Conservation (phyloP, 2,113 vertebrate genomes). For the Gymnocephalus cernua region DNA sequence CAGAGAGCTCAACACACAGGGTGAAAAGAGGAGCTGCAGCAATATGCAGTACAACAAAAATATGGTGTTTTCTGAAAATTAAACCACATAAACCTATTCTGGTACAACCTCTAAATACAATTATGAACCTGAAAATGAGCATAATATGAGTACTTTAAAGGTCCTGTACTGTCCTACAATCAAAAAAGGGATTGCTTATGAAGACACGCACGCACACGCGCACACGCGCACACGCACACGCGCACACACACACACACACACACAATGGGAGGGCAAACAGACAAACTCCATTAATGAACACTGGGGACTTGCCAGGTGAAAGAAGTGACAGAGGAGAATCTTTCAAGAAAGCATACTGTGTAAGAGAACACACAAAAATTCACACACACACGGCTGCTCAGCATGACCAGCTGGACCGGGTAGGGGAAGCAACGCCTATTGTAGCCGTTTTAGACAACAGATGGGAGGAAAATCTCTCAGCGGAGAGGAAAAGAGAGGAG, state of each 20-base stretch:
- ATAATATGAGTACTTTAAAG: too few species aligned
- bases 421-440: slow-evolving; percentile 84
- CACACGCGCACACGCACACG: neutral
- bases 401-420: slow-evolving; percentile 84
- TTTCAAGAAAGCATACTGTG: slow-evolving; percentile 63
- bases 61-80: too few species aligned
- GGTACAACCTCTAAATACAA: too few species aligned
- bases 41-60: too few species aligned
- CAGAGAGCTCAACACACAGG: too few species aligned
- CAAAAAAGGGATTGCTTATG: neutral
- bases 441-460: slow-evolving; percentile 89
- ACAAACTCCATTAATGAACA: slow-evolving; percentile 16
- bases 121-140: too few species aligned
- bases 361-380: slow-evolving; percentile 43
- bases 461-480: slow-evolving; percentile 80
- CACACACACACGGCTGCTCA: slow-evolving; percentile 79
- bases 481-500: slow-evolving; percentile 31
- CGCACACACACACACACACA: neutral
- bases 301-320: slow-evolving; percentile 45
- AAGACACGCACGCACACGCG: neutral
- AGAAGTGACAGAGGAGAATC: slow-evolving; percentile 56
- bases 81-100: too few species aligned
- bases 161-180: neutral
- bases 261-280: neutral
- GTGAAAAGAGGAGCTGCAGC: too few species aligned